phyloP scores from a whole-genome alignment of 2,797 vertebrate genomes.

The Eulemur coronatus region DNA sequence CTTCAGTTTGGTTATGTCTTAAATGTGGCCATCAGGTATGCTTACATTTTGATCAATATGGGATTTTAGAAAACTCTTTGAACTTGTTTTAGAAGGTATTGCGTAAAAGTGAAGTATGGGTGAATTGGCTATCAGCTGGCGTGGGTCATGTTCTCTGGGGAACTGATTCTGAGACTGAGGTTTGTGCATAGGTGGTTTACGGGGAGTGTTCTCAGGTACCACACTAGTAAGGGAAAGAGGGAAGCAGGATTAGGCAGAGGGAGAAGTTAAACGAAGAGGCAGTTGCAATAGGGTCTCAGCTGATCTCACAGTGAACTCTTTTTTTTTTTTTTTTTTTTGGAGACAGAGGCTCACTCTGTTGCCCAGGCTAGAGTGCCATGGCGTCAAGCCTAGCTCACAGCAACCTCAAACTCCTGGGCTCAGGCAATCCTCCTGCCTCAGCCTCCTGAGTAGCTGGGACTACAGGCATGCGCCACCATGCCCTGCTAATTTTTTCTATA shows the following conservation, averaged over 20 bases:
- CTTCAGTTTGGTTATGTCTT: slow-evolving; percentile 93
- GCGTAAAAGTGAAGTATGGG: background rate
- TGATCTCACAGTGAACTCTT: background rate
- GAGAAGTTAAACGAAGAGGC: background rate
- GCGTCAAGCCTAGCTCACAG: too few species aligned
- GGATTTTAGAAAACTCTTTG: background rate
- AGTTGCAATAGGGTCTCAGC: background rate
- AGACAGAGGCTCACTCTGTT: too few species aligned
- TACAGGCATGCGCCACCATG: too few species aligned
- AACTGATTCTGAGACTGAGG: background rate
- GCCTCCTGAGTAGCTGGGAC: too few species aligned
- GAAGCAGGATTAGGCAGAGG: background rate
- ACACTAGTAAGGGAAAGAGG: background rate
- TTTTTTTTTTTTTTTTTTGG: too few species aligned
- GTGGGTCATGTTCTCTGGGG: background rate
- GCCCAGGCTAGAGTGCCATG: too few species aligned
- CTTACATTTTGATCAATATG: slow-evolving; percentile 36
- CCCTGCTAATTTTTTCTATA: too few species aligned
- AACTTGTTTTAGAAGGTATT: background rate
- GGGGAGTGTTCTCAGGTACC: background rate
- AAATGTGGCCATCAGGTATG: slow-evolving; percentile 96
- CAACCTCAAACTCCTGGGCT: too few species aligned
- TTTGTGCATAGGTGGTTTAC: background rate
- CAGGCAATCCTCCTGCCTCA: too few species aligned
- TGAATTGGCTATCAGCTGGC: background rate